These are phyloP conservation scores for Cynopterus brachyotis DNA, from an alignment of 2,113 vertebrate species.

Conservation along the genomic window DNA sequence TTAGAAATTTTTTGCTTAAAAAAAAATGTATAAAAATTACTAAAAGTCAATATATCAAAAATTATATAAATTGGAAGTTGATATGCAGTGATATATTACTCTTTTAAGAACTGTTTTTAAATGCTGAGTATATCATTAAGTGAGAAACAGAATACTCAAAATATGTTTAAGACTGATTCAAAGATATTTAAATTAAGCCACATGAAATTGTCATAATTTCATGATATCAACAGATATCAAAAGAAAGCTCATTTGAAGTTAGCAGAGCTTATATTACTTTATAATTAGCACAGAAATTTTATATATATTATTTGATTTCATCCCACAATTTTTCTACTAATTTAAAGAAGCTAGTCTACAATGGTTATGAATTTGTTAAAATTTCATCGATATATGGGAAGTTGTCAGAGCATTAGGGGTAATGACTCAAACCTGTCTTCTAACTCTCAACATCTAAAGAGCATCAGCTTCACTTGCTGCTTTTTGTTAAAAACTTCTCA, in stretches of 20 bases:
- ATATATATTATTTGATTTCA: background rate
- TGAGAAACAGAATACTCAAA: background rate
- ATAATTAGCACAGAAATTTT: background rate
- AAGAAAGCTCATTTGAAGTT: background rate
- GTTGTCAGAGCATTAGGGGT: rapidly evolving
- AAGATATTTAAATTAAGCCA: background rate
- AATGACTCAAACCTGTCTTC: background rate
- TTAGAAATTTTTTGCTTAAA: background rate
- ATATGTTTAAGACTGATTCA: background rate
- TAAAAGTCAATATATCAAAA: background rate
- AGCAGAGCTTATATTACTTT: background rate
- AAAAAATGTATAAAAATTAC: background rate
- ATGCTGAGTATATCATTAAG: background rate
- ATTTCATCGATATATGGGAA: background rate
- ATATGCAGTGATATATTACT: background rate
- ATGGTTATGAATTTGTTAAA: background rate
- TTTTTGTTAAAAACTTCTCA: background rate
- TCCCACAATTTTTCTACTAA: background rate
- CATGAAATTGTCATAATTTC: background rate
- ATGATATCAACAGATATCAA: background rate
- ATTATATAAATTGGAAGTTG: background rate
- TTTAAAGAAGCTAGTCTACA: background rate
- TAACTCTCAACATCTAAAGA: background rate
- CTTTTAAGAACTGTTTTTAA: background rate
- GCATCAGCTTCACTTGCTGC: background rate